Evolutionary conservation across 2,888 invertebrate species (phyloP).

Genomic region (Agrochola circellaris): DNA sequence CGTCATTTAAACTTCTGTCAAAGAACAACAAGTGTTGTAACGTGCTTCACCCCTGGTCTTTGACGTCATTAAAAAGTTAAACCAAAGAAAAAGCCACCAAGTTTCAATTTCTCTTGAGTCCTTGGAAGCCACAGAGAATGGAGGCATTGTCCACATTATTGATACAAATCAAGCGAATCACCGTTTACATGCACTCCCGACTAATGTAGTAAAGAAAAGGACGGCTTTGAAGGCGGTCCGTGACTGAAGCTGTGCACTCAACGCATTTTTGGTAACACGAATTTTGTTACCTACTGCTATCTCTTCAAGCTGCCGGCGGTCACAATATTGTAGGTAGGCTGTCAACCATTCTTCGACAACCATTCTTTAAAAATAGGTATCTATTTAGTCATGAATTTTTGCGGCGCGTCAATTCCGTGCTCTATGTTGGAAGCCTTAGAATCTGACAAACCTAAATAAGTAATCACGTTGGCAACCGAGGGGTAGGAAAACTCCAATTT

Average conservation of each 20-base stretch:
- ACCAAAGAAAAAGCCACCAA: slow-evolving; percentile 7
- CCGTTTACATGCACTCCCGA: neutral
- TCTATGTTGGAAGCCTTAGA: slow-evolving; percentile 7
- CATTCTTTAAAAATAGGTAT: too few relatives aligned
- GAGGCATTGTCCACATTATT: neutral
- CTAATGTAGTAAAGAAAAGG: too few relatives aligned
- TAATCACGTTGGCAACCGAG: slow-evolving; percentile 13
- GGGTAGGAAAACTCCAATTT: neutral
- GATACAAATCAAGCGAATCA: neutral
- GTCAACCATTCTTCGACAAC: too few relatives aligned
- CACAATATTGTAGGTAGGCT: too few relatives aligned
- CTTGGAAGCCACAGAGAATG: slow-evolving; percentile 3
- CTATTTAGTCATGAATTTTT: too few relatives aligned
- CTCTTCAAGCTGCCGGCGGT: too few relatives aligned
- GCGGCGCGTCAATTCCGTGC: too few relatives aligned
- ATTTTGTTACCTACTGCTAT: too few relatives aligned
- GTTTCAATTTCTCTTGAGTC: neutral
- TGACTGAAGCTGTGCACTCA: too few relatives aligned
- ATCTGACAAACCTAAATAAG: neutral
- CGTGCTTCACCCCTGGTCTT: neutral
- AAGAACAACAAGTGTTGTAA: slow-evolving; percentile 8
- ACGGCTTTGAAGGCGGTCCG: too few relatives aligned
- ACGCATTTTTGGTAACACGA: too few relatives aligned
- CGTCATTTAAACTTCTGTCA: neutral
- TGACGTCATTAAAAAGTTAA: slow-evolving; percentile 2